Conservation (phyloP, 2,113 vertebrate genomes). For the Apteryx owenii region DNA sequence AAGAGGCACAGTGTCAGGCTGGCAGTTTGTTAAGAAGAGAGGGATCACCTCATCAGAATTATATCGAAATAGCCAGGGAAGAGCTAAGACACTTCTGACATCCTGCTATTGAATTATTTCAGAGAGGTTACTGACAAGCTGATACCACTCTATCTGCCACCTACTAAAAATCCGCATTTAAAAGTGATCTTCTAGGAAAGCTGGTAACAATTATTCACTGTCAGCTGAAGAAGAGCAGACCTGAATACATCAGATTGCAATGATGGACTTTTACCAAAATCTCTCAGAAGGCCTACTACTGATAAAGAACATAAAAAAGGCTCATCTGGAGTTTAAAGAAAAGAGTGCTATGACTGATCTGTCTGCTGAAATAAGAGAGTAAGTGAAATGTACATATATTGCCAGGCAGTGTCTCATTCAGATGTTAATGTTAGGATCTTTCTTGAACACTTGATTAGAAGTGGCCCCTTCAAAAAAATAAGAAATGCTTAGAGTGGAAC, state of each 20-base stretch:
- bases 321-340: background rate
- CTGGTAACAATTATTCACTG: background rate
- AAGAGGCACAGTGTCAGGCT: background rate
- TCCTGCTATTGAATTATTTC: background rate
- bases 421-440: background rate
- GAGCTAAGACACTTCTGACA: background rate
- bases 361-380: background rate
- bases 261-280: constrained; percentile 21
- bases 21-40: background rate
- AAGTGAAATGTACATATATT: background rate
- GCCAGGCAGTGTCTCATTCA: background rate
- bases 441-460: background rate
- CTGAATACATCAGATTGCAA: background rate
- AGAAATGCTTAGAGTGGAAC: background rate
- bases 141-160: background rate
- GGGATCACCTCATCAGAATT: background rate
- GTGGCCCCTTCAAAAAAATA: background rate
- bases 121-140: background rate
- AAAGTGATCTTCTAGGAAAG: background rate
- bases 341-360: background rate
- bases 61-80: background rate
- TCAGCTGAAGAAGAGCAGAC: constrained; percentile 26
- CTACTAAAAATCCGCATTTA: background rate
- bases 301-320: background rate
- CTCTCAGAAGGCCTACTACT: background rate